phyloP scores from a whole-genome alignment of 2,113 vertebrate species.

The Callopanchax toddi region DNA sequence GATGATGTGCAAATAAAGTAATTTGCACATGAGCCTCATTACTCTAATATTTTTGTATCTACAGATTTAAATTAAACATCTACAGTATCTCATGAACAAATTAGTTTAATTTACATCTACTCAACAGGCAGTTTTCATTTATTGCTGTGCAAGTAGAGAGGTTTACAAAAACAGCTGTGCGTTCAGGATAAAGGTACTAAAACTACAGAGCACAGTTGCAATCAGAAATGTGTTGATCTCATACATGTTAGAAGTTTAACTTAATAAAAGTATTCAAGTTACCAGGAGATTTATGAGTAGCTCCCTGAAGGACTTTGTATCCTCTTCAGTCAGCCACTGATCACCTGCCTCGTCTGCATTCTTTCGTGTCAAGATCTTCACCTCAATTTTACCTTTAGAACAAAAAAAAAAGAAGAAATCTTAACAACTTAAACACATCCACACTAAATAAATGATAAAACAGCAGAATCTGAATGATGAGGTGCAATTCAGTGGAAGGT shows the following conservation, averaged over 20 bases:
- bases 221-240: background rate
- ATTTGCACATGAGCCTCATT: background rate
- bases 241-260: background rate
- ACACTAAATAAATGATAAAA: background rate
- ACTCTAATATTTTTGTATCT: background rate
- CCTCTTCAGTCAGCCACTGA: slow-evolving; percentile 92
- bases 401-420: slow-evolving; percentile 6
- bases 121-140: background rate
- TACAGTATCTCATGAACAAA: background rate
- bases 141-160: background rate
- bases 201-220: background rate
- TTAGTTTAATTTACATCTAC: background rate
- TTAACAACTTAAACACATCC: background rate
- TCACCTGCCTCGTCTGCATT: slow-evolving; percentile 85
- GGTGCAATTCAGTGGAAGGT: slow-evolving; percentile 17
- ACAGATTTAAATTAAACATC: too few species aligned
- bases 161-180: background rate
- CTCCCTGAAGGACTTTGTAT: slow-evolving; percentile 91
- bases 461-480: slow-evolving; percentile 9
- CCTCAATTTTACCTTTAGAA: slow-evolving; percentile 89
- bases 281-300: slow-evolving; percentile 94
- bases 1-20: background rate
- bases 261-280: slow-evolving; percentile 33
- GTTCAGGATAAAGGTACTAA: background rate
- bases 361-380: slow-evolving; percentile 89